Evolutionary conservation across 2,113 vertebrate species (phyloP).

Genomic region (Cromileptes altivelis): DNA sequence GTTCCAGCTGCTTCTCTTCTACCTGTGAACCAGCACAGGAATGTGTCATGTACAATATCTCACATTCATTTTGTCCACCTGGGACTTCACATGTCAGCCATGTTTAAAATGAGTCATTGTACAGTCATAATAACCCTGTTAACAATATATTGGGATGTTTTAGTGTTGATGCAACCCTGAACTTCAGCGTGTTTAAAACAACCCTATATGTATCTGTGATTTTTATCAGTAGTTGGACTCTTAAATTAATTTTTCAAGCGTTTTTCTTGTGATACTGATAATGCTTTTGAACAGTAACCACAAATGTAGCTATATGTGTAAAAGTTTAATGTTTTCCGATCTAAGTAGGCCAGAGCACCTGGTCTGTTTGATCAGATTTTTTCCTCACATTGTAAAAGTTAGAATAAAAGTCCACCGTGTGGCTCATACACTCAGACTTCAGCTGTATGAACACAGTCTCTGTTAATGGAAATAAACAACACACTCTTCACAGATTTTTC

Average conservation of each 20-base stretch:
- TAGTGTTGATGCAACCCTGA: not conserved
- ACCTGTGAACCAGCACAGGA: not conserved
- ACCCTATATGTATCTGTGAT: not conserved
- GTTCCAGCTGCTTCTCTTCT: not conserved
- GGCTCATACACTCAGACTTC: not conserved
- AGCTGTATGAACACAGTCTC: not conserved
- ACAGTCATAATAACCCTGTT: not conserved
- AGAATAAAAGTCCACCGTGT: not conserved
- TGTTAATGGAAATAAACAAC: not conserved
- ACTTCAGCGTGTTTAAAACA: not conserved
- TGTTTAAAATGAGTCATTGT: not conserved
- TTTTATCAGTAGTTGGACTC: not conserved
- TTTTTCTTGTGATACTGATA: not conserved
- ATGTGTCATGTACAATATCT: not conserved
- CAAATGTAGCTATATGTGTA: not conserved
- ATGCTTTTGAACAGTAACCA: not conserved
- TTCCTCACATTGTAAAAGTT: not conserved
- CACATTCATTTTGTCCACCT: not conserved
- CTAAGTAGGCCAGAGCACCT: too few species aligned
- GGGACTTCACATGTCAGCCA: not conserved
- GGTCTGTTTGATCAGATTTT: not conserved
- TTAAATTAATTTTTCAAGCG: not conserved
- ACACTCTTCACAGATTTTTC: not conserved
- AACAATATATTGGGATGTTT: not conserved
- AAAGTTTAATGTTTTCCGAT: not conserved